Evolutionary conservation across 2,113 vertebrate genomes (phyloP).

Genomic region (Corythoichthys haematopterus): DNA sequence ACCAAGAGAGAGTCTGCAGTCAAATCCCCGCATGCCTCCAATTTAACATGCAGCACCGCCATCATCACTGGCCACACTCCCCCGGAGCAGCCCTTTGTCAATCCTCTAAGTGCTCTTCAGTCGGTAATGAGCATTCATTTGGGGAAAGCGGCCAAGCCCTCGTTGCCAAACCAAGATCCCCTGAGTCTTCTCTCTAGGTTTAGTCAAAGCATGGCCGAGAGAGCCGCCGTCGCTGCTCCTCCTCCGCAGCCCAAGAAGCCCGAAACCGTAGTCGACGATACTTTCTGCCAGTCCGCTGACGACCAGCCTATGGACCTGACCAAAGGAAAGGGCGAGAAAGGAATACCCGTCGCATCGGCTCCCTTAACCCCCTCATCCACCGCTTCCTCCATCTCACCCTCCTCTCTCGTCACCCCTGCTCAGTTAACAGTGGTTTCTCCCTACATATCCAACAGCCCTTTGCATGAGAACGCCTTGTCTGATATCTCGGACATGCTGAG

Average conservation of each 20-base stretch:
- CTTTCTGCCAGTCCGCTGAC: conserved; percentile 84
- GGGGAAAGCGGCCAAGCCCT: conserved; percentile 95
- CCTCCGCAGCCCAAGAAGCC: conserved; percentile 83
- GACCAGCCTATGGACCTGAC: conserved; percentile 99
- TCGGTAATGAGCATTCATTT: conserved; percentile 99
- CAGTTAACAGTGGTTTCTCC: conserved; percentile 88
- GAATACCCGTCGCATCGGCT: conserved; percentile 80
- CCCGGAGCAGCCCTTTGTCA: conserved; percentile 93
- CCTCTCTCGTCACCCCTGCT: conserved; percentile 81
- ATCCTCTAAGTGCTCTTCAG: conserved; percentile 95
- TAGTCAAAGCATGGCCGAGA: conserved; percentile 95
- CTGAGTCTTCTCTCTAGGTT: conserved; percentile 98
- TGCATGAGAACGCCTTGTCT: conserved; percentile 94
- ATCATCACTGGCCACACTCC: conserved; percentile 90
- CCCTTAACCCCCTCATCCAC: conserved; percentile 85
- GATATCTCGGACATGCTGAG: conserved; percentile 99
- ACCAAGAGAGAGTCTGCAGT: conserved; percentile 65
- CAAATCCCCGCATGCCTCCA: conserved; percentile 63
- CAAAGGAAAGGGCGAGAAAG: conserved; percentile 91
- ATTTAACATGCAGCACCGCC: conserved; percentile 81
- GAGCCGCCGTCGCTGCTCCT: conserved; percentile 88
- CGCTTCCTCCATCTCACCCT: conserved; percentile 83
- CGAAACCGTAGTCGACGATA: conserved; percentile 79
- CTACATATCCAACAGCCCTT: conserved; percentile 89
- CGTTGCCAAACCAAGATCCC: conserved; percentile 89